Evolutionary conservation across 2,797 vertebrate species (phyloP).

Genomic region (Margarornis squamiger): DNA sequence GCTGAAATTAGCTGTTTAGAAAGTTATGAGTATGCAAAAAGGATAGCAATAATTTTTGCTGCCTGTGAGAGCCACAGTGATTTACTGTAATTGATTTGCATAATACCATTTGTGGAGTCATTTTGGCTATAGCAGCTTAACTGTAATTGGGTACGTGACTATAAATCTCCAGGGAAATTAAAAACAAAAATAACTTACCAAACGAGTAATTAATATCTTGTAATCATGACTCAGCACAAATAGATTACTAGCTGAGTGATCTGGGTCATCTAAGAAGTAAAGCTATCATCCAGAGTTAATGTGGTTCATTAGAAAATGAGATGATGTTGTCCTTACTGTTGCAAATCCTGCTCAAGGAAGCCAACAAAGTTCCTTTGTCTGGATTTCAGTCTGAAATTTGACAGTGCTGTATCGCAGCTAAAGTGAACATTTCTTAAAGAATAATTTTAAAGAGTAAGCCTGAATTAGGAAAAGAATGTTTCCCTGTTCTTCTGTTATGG

Average conservation of each 20-base stretch:
- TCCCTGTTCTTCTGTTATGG: neutral
- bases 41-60: slow-evolving; percentile 1
- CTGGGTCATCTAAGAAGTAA: neutral
- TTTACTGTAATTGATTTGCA: slow-evolving; percentile 37
- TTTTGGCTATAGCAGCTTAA: neutral
- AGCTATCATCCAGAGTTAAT: neutral
- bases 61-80: neutral
- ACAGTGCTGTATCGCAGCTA: fast-evolving
- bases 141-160: neutral
- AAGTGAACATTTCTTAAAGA: neutral
- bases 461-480: neutral
- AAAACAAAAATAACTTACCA: slow-evolving; percentile 48
- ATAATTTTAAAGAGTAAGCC: neutral
- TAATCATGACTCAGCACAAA: slow-evolving; percentile 47
- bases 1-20: neutral
- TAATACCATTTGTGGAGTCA: slow-evolving; percentile 30
- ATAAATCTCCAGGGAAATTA: slow-evolving; percentile 49
- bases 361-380: neutral
- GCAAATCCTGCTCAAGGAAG: neutral
- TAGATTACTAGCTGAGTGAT: slow-evolving; percentile 1
- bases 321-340: neutral
- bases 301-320: neutral
- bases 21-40: slow-evolving; percentile 35
- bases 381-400: neutral
- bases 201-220: slow-evolving; percentile 46